Conservation (phyloP, 2,888 invertebrate species). For the Rhimphoctona megacephalus region DNA sequence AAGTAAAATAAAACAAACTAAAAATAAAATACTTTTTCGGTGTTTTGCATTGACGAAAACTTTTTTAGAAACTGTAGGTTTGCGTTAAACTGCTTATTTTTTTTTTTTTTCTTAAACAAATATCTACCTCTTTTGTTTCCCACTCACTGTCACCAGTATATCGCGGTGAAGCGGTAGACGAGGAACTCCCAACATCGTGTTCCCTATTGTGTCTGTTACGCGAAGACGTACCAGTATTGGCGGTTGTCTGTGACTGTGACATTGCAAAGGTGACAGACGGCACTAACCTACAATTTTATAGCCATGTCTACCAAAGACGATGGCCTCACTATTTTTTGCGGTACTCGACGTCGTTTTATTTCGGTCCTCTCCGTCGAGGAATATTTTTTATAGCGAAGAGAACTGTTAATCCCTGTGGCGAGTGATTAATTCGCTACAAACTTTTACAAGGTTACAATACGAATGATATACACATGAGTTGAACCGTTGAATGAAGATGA, state of each 20-base stretch:
- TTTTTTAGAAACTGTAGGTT: no score
- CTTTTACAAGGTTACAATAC: no score
- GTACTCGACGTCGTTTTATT: background rate
- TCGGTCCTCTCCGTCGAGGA: no score
- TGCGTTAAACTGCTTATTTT: no score
- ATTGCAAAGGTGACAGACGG: conserved; percentile 76
- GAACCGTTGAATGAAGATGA: no score
- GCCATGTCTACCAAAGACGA: background rate
- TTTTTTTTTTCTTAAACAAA: background rate
- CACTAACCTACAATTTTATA: conserved; percentile 48
- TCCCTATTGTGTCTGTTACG: conserved; percentile 87
- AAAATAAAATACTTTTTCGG: no score
- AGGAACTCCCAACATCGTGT: conserved; percentile 87
- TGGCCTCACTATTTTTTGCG: background rate
- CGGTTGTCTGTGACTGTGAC: conserved; percentile 87
- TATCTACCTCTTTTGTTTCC: conserved; percentile 90
- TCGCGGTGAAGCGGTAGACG: conserved; percentile 86
- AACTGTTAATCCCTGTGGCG: no score
- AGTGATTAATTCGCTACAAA: no score
- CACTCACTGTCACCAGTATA: conserved; percentile 90
- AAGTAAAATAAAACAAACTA: no score
- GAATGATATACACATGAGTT: no score
- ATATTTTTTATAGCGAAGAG: no score
- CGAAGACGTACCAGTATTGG: conserved; percentile 88
- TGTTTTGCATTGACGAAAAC: no score